These are phyloP conservation scores for Xerus rutilus DNA, from an alignment of 2,797 vertebrate genomes.

Conservation along the genomic window DNA sequence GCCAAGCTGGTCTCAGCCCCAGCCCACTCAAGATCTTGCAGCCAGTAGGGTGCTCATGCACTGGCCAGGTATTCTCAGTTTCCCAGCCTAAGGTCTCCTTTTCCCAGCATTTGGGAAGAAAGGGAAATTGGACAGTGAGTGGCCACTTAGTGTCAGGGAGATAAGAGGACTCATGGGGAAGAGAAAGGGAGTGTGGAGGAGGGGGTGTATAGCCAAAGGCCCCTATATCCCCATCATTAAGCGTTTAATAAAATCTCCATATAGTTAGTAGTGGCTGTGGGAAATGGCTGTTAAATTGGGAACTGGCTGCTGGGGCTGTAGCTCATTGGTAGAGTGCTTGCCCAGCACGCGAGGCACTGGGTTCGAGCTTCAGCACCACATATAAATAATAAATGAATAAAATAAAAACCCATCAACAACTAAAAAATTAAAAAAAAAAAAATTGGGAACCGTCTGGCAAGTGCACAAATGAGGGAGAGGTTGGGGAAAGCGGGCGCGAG, in stretches of 20 bases:
- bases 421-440: too few species aligned
- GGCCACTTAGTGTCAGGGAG: not conserved
- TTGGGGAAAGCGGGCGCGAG: not conserved
- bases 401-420: too few species aligned
- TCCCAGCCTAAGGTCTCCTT: slow-evolving; percentile 1
- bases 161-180: not conserved
- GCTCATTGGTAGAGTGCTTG: too few species aligned
- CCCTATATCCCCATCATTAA: slow-evolving; percentile 93
- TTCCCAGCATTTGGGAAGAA: not conserved
- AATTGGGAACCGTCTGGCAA: slow-evolving; percentile 39
- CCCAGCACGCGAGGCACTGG: too few species aligned
- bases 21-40: slow-evolving; percentile 76
- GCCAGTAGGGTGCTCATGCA: not conserved
- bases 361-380: too few species aligned
- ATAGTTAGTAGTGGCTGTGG: slow-evolving; percentile 74
- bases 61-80: not conserved
- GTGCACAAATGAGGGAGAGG: slow-evolving; percentile 82
- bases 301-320: too few species aligned
- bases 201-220: slow-evolving; percentile 84
- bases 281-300: slow-evolving; percentile 76
- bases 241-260: slow-evolving; percentile 74
- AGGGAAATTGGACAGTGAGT: not conserved
- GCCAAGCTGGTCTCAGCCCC: slow-evolving; percentile 69
- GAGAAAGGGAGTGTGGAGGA: slow-evolving; percentile 82
- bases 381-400: too few species aligned